Evolutionary conservation across 35 echinoderm and acorn worm species (phyloP), one percentile per base, ranked within the genome.

Genomic region (Patiria miniata): DNA sequence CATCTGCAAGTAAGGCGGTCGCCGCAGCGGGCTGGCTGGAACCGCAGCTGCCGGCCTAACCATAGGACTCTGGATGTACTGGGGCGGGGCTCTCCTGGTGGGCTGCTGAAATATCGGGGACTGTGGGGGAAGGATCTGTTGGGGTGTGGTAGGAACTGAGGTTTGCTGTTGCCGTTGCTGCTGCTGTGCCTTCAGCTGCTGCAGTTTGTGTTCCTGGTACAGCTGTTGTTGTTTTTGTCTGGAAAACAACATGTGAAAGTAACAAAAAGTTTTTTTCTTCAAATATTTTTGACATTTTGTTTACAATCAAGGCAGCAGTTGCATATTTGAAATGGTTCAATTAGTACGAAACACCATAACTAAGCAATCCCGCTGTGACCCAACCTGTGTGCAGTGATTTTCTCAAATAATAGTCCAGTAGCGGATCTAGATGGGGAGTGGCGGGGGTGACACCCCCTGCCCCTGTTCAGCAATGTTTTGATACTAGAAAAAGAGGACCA

Each of bases 1-100:
- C 65, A 73, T 73, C 65, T 73, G 65, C 65, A 73, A 23, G 65
- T 73, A 73, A 73, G 65, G 65, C 29, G 65, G 65, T 32, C 8
- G 29, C 7, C 65, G 65, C 28, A 22, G 65, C 9, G 29, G 65
- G 26, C 65, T 73, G 23, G n/a, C 65, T 73, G 65, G 26, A 6
- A 47, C 42, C 29, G 65, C 65, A 30, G 26, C 26, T 26, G 65
- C 65, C 21, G 23, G 19, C 34, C 65, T 23, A 28, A 73, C 1
- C 26, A 73, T 18, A 32, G 65, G 65, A 23, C 65, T 73, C 65
- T 73, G 65, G 65, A 73, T 14, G 34, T 73, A 73, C 65, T 73
- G 65, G 29, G 65, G 34, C 65, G 14, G 65, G 26, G 65, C 34
- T 26, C 26, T 73, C 65, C 65, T 73, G 65, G 29, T 34, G 23